Percentiles rank a stretch among this genome's conserved stretches.
These are phyloP conservation scores for Plodia interpunctella DNA, from an alignment of 1,140 invertebrate species.

Conservation along the genomic window DNA sequence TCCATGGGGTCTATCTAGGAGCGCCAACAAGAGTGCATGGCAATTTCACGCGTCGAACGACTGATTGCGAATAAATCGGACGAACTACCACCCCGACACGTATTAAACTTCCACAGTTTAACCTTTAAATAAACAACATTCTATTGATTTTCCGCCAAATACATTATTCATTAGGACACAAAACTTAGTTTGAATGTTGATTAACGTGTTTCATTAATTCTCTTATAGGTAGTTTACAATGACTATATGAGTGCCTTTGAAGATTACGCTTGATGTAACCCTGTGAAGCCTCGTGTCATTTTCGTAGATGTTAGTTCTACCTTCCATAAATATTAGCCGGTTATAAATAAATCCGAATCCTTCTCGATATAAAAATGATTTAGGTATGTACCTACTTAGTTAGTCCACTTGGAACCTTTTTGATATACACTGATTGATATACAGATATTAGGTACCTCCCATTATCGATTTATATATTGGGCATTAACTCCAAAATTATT, in stretches of 20 bases:
- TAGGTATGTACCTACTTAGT: no score
- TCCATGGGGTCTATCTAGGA: background rate
- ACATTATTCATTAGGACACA: background rate
- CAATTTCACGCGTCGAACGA: constrained; percentile 25
- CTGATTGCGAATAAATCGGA: constrained; percentile 25
- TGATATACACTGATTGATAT: no score
- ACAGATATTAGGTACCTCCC: background rate
- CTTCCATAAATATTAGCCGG: no score
- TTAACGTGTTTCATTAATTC: no score
- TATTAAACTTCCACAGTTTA: constrained; percentile 9
- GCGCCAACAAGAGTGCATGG: background rate
- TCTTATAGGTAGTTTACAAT: no score
- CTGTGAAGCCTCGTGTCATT: no score
- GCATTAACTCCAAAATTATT: no score
- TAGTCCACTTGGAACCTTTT: background rate
- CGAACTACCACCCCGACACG: constrained; percentile 10
- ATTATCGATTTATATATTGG: constrained; percentile 5
- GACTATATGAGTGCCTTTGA: no score
- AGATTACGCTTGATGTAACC: no score
- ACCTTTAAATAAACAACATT: background rate
- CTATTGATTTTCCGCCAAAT: background rate
- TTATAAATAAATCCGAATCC: no score
- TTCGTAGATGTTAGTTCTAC: no score
- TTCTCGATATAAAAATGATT: no score
- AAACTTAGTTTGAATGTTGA: background rate